Evolutionary conservation across 2,797 vertebrate genomes (phyloP).

Genomic region (Syncerus caffer): DNA sequence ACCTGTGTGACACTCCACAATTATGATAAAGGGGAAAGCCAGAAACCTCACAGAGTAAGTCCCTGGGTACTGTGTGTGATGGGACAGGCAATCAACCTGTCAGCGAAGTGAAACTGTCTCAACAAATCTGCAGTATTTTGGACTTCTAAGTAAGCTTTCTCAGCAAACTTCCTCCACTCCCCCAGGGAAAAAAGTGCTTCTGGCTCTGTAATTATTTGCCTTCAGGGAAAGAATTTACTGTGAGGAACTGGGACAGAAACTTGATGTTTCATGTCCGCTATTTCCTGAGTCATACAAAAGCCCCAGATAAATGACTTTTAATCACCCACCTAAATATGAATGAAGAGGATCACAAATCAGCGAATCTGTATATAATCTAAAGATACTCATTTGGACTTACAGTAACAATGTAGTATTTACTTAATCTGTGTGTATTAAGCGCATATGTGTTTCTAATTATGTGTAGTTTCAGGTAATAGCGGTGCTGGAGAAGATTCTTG

Average conservation of each 20-base stretch:
- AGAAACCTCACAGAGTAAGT: slow-evolving; percentile 74
- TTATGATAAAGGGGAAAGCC: slow-evolving; percentile 84
- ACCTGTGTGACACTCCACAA: slow-evolving; percentile 80
- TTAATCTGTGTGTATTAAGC: neutral
- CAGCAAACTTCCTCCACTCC: neutral
- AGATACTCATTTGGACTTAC: neutral
- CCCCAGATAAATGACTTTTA: neutral
- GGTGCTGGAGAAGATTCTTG: neutral
- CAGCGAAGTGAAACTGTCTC: slow-evolving; percentile 30
- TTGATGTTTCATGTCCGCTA: neutral
- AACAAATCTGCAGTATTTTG: neutral
- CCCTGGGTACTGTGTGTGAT: slow-evolving; percentile 2
- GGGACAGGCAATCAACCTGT: slow-evolving; percentile 50
- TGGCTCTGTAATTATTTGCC: neutral
- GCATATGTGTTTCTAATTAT: neutral
- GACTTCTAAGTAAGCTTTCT: slow-evolving; percentile 41
- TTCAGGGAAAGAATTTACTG: neutral
- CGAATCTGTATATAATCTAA: neutral
- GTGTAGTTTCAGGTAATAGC: neutral
- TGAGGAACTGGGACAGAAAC: neutral
- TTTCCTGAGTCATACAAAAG: neutral
- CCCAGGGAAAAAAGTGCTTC: slow-evolving; percentile 35
- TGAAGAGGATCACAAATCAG: neutral
- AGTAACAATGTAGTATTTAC: neutral
- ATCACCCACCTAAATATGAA: neutral